Base-by-base conservation (phyloP, 2,113 vertebrate species). In the Uropsilus gracilis region DNA sequence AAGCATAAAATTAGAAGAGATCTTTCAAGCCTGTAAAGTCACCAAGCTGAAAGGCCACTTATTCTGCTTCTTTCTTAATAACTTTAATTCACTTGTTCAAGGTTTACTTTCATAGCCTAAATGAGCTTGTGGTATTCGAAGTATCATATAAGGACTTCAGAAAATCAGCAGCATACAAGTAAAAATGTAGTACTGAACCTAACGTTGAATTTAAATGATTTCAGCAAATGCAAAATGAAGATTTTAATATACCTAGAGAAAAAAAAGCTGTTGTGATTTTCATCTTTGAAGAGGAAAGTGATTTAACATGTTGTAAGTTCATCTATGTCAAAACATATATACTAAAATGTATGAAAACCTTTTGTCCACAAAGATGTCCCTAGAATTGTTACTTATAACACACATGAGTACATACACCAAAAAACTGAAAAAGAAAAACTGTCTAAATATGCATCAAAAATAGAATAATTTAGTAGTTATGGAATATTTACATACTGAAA, bases 41-140 rank as follows among this genome's bases (percentile, higher is more conserved):
- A 69, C 2, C 73, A 78, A 30, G n/a, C n/a, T 9, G 24, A 88
- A 57, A 71, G 9, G 68, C 87, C 44, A 55, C 8, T 81, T 64
- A 24, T 48, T 86, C 48, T 77, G 32, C 55, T 44, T 61, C 44
- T 85, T 89, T 75, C 69, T 89, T 89, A 80, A 59, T 90, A 84
- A 91, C 59, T 59, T 20, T 22, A 55, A 16, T 95, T 66, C 53
- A 48, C 61, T n/a, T 85, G 37, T 92, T 89, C 83, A 89, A 89
- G 48, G 78, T 89, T 91, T 69, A 81, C n/a, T 86, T 84, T 82
- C 71, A 55, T 44, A 89, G 22, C 30, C 57, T 90, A 64, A 57
- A 53, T 50, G 18, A 1, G 10, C 12, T 71, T 50, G 37, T 37
- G 32, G 37, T 64, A 6, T 82, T 87, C 61, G 76, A 66, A 2